Conservation (phyloP, 2,113 vertebrate species). For the Madoqua kirkii region DNA sequence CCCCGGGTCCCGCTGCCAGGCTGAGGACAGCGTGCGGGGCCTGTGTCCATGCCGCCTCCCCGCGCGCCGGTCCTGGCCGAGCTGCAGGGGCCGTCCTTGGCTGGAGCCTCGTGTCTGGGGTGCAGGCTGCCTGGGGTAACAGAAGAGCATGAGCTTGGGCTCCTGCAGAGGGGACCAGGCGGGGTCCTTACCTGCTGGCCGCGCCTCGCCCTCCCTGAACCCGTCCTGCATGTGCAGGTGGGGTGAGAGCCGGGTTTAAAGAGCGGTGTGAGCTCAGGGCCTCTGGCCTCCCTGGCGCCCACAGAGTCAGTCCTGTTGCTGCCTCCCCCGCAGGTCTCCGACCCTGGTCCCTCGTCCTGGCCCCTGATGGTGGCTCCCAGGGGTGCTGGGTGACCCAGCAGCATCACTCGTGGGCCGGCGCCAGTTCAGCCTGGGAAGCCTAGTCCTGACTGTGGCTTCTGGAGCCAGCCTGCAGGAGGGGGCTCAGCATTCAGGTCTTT, state of each 20-base stretch:
- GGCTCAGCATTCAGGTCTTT: neutral
- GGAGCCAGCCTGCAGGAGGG: neutral
- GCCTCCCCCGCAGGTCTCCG: neutral
- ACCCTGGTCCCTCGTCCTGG: neutral
- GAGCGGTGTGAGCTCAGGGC: neutral
- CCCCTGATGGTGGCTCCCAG: neutral
- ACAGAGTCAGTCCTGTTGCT: neutral
- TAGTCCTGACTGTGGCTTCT: neutral
- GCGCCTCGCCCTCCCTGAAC: neutral
- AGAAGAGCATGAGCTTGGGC: neutral
- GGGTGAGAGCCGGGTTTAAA: too few relatives aligned
- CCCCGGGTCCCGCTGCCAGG: neutral
- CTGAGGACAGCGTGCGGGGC: neutral
- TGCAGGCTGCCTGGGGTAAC: neutral
- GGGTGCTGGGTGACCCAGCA: neutral
- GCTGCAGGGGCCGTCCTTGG: neutral
- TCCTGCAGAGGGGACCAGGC: neutral
- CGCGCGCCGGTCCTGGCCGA: neutral
- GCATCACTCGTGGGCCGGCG: neutral
- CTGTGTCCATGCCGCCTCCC: neutral
- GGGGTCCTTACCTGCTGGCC: neutral
- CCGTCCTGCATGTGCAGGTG: accelerated
- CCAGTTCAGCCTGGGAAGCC: neutral
- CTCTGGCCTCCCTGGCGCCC: neutral
- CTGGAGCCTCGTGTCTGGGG: neutral